Percentiles rank a stretch among this genome's conserved stretches.
These are phyloP conservation scores for Hyles vespertilio DNA, from an alignment of 1,140 invertebrate species.

Conservation along the genomic window DNA sequence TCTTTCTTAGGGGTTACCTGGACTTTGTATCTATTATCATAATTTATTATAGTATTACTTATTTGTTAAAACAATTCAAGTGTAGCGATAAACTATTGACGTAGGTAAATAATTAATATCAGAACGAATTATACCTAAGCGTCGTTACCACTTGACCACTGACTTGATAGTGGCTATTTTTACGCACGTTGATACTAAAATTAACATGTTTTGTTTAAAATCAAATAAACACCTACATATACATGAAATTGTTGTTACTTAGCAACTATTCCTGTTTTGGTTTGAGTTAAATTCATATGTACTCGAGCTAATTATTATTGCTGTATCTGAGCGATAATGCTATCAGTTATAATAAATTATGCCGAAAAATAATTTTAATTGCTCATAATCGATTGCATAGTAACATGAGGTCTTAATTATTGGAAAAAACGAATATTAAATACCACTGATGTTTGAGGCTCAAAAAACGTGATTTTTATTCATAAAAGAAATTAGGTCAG, in stretches of 20 bases:
- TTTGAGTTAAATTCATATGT: not conserved
- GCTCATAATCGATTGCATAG: slow-evolving; percentile 1
- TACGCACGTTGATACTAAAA: not conserved
- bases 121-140: too few relatives aligned
- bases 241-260: slow-evolving; percentile 1
- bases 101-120: too few relatives aligned
- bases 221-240: not conserved
- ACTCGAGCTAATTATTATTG: slow-evolving; percentile 10
- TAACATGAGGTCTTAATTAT: slow-evolving; percentile 5
- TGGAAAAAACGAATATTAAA: not conserved
- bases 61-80: too few relatives aligned
- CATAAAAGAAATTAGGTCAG: too few relatives aligned
- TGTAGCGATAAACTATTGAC: too few relatives aligned
- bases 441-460: too few relatives aligned
- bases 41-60: too few relatives aligned
- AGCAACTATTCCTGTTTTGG: slow-evolving; percentile 4
- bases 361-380: slow-evolving; percentile 5
- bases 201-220: not conserved
- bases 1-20: too few relatives aligned
- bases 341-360: slow-evolving; percentile 5
- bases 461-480: too few relatives aligned
- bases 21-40: too few relatives aligned
- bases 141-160: not conserved
- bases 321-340: slow-evolving; percentile 2
- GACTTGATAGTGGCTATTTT: slow-evolving; percentile 2